phyloP scores from a whole-genome alignment of 2,888 invertebrate species.

The Pristionchus maxplancki region DNA sequence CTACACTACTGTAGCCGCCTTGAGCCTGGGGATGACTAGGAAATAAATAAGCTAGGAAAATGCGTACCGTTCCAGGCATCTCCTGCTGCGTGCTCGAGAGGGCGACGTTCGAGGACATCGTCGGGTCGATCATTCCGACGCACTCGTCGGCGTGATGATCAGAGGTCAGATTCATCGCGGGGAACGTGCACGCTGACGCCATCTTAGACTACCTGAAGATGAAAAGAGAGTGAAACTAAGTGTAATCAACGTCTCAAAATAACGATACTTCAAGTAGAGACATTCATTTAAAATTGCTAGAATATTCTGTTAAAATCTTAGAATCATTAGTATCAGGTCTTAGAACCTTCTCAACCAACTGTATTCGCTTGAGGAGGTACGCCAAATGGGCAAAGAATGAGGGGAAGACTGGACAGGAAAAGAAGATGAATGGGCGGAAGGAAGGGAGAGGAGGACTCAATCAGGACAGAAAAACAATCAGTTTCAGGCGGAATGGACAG shows the following conservation, averaged over 20 bases:
- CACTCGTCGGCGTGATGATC: constrained; percentile 38
- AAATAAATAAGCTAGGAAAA: neutral
- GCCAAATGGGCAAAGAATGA: neutral
- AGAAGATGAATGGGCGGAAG: neutral
- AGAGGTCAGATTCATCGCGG: neutral
- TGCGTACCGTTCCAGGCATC: neutral
- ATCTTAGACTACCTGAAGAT: neutral
- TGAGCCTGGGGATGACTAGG: too few relatives aligned
- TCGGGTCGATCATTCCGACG: constrained; percentile 19
- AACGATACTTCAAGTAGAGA: too few relatives aligned
- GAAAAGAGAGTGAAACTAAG: neutral
- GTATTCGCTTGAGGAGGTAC: too few relatives aligned
- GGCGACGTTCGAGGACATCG: constrained; percentile 20
- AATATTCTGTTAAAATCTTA: too few relatives aligned
- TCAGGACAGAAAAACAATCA: constrained; percentile 32
- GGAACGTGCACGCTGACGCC: neutral
- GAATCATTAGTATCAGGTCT: too few relatives aligned
- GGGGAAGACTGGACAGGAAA: neutral
- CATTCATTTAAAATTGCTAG: too few relatives aligned
- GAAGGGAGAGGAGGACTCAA: neutral
- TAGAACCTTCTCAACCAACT: too few relatives aligned
- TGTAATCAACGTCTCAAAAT: too few relatives aligned
- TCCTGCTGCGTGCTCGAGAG: neutral
- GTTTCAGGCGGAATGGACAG: neutral
- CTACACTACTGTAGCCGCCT: too few relatives aligned